These are phyloP conservation scores for Drosophila maculinotata DNA, from an alignment of 2,888 invertebrate species.

Conservation along the genomic window DNA sequence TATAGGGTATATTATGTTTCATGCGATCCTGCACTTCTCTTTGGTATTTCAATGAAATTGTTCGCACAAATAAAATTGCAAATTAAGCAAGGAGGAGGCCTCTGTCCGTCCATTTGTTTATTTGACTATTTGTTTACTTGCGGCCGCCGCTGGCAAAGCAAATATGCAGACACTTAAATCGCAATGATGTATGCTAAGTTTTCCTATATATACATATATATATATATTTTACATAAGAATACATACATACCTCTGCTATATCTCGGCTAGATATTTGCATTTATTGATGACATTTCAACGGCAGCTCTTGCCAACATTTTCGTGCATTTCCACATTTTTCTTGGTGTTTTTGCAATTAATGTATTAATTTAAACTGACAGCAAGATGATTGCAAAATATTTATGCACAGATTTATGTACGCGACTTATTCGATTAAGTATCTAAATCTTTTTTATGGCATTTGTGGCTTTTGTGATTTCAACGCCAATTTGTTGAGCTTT, in stretches of 20 bases:
- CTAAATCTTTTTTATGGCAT: constrained; percentile 18
- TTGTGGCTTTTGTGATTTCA: constrained; percentile 11
- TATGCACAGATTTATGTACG: constrained; percentile 41
- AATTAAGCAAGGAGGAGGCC: constrained; percentile 53
- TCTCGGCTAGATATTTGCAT: constrained; percentile 24
- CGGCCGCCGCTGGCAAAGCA: constrained; percentile 32
- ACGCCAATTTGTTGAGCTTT: constrained; percentile 2
- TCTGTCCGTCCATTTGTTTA: constrained; percentile 48
- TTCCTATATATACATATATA: constrained; percentile 11
- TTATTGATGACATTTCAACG: constrained; percentile 46
- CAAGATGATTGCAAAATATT: constrained; percentile 48
- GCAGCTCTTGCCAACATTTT: constrained; percentile 25
- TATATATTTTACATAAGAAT: constrained; percentile 1
- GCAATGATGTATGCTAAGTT: constrained; percentile 56
- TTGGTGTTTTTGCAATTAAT: constrained; percentile 51
- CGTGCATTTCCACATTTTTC: constrained; percentile 40
- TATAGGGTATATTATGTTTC: constrained; percentile 15
- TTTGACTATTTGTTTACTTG: constrained; percentile 63
- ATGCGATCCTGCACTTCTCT: background rate
- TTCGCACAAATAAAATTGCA: constrained; percentile 50
- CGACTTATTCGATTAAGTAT: constrained; percentile 43
- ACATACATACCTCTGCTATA: constrained; percentile 8
- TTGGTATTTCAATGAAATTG: constrained; percentile 55
- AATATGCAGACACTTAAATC: constrained; percentile 68
- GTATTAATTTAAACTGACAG: constrained; percentile 63